Conservation (phyloP, 2,888 invertebrate genomes). For the Machimus atricapillus region DNA sequence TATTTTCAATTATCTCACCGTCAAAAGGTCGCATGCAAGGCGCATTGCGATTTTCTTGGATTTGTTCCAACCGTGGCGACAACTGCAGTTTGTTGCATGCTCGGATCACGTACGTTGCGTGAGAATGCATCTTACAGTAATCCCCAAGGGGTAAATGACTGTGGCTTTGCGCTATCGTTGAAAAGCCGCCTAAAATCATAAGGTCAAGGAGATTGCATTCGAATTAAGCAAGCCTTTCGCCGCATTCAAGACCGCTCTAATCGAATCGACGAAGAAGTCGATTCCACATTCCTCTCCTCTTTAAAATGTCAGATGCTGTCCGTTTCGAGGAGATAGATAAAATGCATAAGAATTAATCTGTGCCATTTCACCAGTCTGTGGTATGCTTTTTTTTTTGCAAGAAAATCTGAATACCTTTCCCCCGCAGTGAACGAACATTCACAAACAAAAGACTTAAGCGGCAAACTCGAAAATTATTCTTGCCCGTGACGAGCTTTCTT, state of each 20-base stretch:
- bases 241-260: background rate
- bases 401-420: background rate
- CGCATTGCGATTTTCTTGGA: background rate
- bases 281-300: background rate
- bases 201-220: background rate
- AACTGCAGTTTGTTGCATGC: background rate
- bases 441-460: slow-evolving; percentile 17
- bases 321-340: background rate
- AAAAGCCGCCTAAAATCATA: background rate
- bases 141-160: background rate
- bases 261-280: background rate
- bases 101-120: background rate
- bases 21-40: background rate
- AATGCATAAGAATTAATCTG: background rate
- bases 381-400: background rate
- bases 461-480: background rate
- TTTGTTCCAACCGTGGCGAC: background rate
- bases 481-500: background rate
- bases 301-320: background rate
- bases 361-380: background rate
- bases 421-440: background rate
- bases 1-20: background rate
- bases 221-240: background rate
- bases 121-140: background rate
- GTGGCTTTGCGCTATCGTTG: background rate